Base-by-base conservation (phyloP, 2,888 invertebrate species). In the Ormyrus labotus region DNA sequence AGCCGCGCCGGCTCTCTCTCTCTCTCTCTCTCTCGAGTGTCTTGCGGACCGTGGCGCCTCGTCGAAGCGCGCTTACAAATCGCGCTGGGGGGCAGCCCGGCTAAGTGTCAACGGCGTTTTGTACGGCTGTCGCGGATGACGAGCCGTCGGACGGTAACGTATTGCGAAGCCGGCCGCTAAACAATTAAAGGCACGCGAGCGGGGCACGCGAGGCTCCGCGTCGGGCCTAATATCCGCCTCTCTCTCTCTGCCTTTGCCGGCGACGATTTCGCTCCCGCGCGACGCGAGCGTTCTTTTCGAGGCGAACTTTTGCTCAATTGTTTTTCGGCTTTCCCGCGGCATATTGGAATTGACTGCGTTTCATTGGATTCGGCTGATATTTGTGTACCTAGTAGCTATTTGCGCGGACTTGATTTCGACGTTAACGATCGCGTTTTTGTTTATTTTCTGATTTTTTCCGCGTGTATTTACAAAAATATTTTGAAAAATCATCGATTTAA, bases 151-250 rank as follows among this genome's bases (percentile, higher is more conserved):
- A 58, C 55, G 73, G 61, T 80, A 80, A 80, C 77, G 74, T 75
- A 80, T 72, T 11, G 79, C 79, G 78, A 76, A 65, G 76, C 72
- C 19, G 47, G 50, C 76, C 55, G 70, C 65, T 72, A 76, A 78
- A 80, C 82, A 82, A 82, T 82, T 80, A 82, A 80, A 76, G 74
- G 65, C 80, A 80, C 82, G 82, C 78, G 72, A 80, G 60, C 70
- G 47, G 13, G 10, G 65, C 79, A 80, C 80, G 80, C 80, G 80
- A 82, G 19, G 19, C 80, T 60, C 19, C 74, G 61, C 13, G 82
- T 80, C 82, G 61, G 48, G 6, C 47, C 71, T 80, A 80, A 80
- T 82, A 82, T 82, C 77, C 79, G 79, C 50, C 72, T 79, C 13
- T 13, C 13, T 13, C 13, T 19, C 19, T 19, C 19, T 76, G 53